Base-by-base conservation (phyloP, 2,888 invertebrate genomes). In the Ommatoiulus sabulosus region DNA sequence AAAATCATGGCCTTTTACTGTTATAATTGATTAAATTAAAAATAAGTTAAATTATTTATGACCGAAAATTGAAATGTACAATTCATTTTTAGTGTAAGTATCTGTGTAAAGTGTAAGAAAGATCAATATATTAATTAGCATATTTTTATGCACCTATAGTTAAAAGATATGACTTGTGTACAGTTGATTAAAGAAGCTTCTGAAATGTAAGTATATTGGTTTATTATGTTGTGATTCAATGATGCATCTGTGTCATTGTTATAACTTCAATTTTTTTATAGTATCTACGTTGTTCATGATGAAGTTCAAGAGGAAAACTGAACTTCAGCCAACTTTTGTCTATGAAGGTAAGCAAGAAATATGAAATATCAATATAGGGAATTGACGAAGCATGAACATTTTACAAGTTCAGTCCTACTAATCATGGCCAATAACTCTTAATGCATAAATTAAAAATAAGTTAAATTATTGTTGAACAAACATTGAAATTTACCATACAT, bases 141-240 rank as follows among this genome's bases (percentile, higher is more conserved):
- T 46, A 46, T 46, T 8, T 46, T 5, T 46, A 46, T 46, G 5
- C 10, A 10, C 10, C 10, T 46, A 10, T 46, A 93, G 92, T 94
- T 98, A 90, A 94, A 95, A 35, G 96, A 97, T 90, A 95, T 98
- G 95, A 94, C 95, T 43, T 96, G 96, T 90, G 95, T 95, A 90
- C 97, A 98, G 88, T 93, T 99, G 87, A 96, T 98, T 0, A 98
- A 97, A 92, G 97, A 98, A 94, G 98, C 98, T 52, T 98, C 98
- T 24, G 97, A 97, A 94, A 97, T 97, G 96, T 96, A 94, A 94
- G 94, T 93, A 44, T 90, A 88, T 84, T 72, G 86, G 63, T 48
- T 85, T 48, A 57, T 86, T 35, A 84, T 90, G 89, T 43, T 35
- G 35, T 84, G 86, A 48, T 89, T 3, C 8, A 43, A 20, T 20